A percentile compares a stretch with the other conserved stretches of the same genome.
Conservation (phyloP, 2,113 vertebrate genomes). For the Chamaea fasciata region DNA sequence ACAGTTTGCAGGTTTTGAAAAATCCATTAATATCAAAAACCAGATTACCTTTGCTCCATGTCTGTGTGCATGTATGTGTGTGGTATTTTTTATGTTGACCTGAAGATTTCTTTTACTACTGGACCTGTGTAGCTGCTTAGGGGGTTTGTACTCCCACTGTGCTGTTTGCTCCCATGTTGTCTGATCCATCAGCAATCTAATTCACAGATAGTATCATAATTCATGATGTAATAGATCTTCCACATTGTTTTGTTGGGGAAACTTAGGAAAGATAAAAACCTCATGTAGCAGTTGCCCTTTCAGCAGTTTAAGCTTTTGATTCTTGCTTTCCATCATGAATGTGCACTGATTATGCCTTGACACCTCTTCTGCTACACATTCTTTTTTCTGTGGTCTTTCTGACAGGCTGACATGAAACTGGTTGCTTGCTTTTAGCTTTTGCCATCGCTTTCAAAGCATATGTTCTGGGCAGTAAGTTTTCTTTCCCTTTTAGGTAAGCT, state of each 20-base stretch:
- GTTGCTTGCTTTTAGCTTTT: background rate
- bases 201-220: background rate
- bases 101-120: constrained; percentile 12
- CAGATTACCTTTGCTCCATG: background rate
- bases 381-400: background rate
- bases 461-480: background rate
- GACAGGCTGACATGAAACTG: background rate
- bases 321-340: constrained; percentile 16
- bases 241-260: background rate
- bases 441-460: background rate
- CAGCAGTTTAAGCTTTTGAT: constrained; percentile 27
- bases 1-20: constrained; percentile 36
- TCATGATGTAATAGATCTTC: background rate
- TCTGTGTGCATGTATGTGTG: background rate
- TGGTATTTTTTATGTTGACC: constrained; percentile 13
- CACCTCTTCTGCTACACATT: background rate
- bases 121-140: background rate
- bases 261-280: constrained; percentile 26
- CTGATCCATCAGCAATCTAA: constrained; percentile 1
- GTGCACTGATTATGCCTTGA: background rate
- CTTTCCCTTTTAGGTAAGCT: background rate
- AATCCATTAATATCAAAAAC: constrained; percentile 33
- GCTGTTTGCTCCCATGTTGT: background rate
- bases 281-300: constrained; percentile 3
- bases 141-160: background rate